phyloP scores from a whole-genome alignment of 2,113 vertebrate genomes.

The Muntiacus muntjak region DNA sequence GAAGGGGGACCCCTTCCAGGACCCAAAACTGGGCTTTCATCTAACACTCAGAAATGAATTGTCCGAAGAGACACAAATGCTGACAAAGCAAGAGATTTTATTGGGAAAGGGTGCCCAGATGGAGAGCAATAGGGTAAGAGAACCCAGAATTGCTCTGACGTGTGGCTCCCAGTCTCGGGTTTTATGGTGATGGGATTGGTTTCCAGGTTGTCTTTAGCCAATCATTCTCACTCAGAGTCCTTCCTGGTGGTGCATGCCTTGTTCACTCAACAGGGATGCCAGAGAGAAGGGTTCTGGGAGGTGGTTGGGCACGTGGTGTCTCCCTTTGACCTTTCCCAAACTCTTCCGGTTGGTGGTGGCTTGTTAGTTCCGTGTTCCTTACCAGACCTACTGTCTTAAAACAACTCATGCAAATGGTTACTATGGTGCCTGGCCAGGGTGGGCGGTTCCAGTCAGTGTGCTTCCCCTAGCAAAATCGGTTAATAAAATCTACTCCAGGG shows the following conservation, averaged over 20 bases:
- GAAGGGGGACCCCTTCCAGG: not conserved
- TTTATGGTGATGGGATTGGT: not conserved
- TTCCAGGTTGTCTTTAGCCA: not conserved
- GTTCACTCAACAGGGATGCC: not conserved
- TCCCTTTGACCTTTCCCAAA: not conserved
- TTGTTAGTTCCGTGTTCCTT: not conserved
- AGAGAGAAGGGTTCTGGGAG: not conserved
- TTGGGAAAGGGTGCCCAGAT: accelerated
- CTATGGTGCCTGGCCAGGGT: not conserved
- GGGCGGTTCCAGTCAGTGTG: not conserved
- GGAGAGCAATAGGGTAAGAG: not conserved
- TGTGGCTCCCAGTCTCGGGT: accelerated
- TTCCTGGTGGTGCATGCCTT: not conserved
- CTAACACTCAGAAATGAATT: not conserved
- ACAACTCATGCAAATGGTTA: not conserved
- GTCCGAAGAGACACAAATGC: not conserved
- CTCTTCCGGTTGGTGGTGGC: not conserved
- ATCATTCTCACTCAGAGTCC: not conserved
- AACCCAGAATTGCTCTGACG: not conserved
- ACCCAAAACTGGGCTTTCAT: not conserved
- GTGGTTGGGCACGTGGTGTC: not conserved
- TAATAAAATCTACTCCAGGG: not conserved
- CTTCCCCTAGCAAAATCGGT: not conserved
- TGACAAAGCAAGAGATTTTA: not conserved
- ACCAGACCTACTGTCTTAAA: not conserved